Evolutionary conservation across 64 coral and sea anemone genomes (phyloP).

Genomic region (Platygyra sinensis): DNA sequence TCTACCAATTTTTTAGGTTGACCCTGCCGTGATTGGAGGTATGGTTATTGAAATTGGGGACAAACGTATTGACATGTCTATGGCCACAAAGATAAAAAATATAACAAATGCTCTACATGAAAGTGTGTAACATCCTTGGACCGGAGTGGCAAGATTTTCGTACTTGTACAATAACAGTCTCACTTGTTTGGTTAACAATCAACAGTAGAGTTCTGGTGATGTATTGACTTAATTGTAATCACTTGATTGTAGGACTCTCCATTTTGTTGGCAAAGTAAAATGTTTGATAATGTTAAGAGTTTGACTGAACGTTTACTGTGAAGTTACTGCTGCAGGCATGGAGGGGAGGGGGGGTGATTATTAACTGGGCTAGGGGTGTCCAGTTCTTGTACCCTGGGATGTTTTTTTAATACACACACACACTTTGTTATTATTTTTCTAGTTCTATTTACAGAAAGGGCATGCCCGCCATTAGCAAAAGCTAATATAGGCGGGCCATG

Average conservation of each 20-base stretch:
- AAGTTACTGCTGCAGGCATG: background rate
- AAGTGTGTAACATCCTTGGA: constrained; percentile 66
- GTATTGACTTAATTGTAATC: background rate
- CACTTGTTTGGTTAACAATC: constrained; percentile 10
- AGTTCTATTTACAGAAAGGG: too few relatives aligned
- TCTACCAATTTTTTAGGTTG: constrained; percentile 47
- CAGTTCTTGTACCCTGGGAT: too few relatives aligned
- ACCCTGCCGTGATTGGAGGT: constrained; percentile 87
- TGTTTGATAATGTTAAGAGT: background rate
- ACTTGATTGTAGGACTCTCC: background rate
- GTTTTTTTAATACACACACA: too few relatives aligned
- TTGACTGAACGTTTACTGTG: background rate
- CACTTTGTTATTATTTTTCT: too few relatives aligned
- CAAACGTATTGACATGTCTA: constrained; percentile 98
- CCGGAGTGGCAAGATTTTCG: background rate
- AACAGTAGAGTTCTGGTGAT: background rate
- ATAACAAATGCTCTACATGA: constrained; percentile 90
- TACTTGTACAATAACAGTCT: constrained; percentile 34
- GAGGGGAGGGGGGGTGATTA: too few relatives aligned
- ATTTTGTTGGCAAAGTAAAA: background rate
- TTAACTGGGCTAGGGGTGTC: too few relatives aligned
- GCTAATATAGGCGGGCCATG: too few relatives aligned
- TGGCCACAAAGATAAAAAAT: constrained; percentile 92
- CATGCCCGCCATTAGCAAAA: too few relatives aligned
- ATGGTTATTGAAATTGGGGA: constrained; percentile 96